A percentile compares a stretch with the other conserved stretches of the same genome.
Conservation (phyloP, 2,797 vertebrate genomes). For the Lophius americanus region DNA sequence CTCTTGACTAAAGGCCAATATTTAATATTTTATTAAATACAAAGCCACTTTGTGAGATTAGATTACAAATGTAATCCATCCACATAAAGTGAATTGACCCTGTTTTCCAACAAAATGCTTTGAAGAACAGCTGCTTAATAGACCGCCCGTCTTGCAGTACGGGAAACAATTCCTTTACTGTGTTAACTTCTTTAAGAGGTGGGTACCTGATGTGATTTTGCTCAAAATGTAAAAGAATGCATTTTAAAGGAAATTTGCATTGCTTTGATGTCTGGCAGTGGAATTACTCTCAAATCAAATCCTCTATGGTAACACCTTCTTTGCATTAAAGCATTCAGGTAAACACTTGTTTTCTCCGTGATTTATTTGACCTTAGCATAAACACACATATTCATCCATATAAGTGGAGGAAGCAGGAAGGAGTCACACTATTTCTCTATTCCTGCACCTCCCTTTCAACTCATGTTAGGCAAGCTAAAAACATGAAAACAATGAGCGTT, state of each 20-base stretch:
- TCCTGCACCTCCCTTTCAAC: conserved; percentile 31
- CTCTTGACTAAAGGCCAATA: conserved; percentile 28
- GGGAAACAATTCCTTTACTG: not conserved
- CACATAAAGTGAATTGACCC: conserved; percentile 4
- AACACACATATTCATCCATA: conserved; percentile 45
- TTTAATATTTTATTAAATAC: conserved; percentile 18
- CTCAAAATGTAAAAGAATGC: conserved; percentile 2
- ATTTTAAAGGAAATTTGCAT: not conserved
- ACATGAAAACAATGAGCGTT: conserved; percentile 69
- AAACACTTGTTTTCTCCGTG: conserved; percentile 14
- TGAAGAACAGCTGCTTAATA: not conserved
- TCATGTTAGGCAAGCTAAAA: conserved; percentile 52
- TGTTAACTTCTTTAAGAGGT: not conserved
- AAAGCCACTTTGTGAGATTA: conserved; percentile 8
- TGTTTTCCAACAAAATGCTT: not conserved
- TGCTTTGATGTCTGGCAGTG: not conserved
- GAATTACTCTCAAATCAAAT: conserved; percentile 1
- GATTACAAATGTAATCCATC: not conserved
- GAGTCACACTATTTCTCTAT: conserved; percentile 19
- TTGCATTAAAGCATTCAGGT: conserved; percentile 11
- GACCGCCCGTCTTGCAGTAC: not conserved
- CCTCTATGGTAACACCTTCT: not conserved
- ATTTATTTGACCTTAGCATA: conserved; percentile 40
- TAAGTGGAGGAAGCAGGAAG: conserved; percentile 26
- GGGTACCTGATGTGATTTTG: not conserved